Percentiles rank a stretch among this genome's conserved stretches.
These are phyloP conservation scores for Gadopsis marmoratus DNA, from an alignment of 2,797 vertebrate genomes.

Conservation along the genomic window DNA sequence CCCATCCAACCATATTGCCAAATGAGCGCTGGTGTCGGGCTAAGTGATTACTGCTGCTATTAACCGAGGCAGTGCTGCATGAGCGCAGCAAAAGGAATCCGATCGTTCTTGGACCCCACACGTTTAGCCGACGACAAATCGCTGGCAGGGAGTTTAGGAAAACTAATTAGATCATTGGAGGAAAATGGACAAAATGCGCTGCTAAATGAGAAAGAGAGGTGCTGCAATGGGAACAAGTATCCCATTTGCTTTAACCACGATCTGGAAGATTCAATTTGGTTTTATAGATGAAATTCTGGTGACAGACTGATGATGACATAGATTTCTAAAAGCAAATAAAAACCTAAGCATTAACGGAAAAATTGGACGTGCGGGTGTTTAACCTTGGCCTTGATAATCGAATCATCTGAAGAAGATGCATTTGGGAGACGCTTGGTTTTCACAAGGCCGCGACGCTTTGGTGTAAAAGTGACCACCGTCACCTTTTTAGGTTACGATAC, in stretches of 20 bases:
- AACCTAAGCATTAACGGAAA: background rate
- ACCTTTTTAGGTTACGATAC: no score
- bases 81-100: slow-evolving; percentile 35
- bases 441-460: no score
- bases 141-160: slow-evolving; percentile 17
- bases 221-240: background rate
- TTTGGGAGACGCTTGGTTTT: no score
- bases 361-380: background rate
- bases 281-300: background rate
- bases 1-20: slow-evolving; percentile 56
- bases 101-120: slow-evolving; percentile 22
- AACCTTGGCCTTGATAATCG: no score
- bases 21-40: slow-evolving; percentile 51
- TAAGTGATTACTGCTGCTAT: slow-evolving; percentile 66
- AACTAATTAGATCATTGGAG: slow-evolving; percentile 9
- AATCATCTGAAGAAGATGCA: background rate
- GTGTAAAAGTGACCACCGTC: no score
- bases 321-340: background rate
- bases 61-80: slow-evolving; percentile 46
- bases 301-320: background rate
- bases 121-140: slow-evolving; percentile 23
- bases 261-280: background rate
- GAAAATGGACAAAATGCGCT: background rate
- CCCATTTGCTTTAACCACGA: background rate
- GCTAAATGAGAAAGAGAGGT: background rate